Base-by-base conservation (phyloP, 2,797 vertebrate species). In the Takifugu ocellatus region DNA sequence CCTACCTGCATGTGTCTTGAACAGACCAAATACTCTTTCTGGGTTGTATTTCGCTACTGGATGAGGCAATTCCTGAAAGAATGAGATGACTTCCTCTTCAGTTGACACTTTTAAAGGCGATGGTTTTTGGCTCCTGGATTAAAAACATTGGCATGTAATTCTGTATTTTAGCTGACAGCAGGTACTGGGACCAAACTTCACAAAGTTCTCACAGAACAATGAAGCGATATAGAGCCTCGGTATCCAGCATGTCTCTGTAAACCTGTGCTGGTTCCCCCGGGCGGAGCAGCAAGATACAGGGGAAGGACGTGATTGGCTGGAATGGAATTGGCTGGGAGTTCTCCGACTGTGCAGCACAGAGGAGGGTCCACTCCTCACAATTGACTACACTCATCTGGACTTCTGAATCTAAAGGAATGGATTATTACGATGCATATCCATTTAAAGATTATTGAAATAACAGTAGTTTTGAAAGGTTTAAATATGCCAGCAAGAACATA, bases 331-430 rank as follows among this genome's bases (percentile, higher is more conserved):
- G 56, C 7, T 11, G 39, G 2, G 64, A 7, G 26, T 16, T 1
- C 60, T 90, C 65, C 0, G 91, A 83, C 85, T 92, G 90, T 54
- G 87, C 83, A 0, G 64, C 71, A 27, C 97, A 99, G 11, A 95
- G 59, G 29, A 92, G 85, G 0, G 93, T 88, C 94, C 94, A 98
- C 74, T 98, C 95, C 21, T 91, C 93, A 63, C 96, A 99, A 81
- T 98, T 91, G 1, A 96, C 79, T 0, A 61, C 75, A 0, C 86
- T 77, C 77, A 98, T 87, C 44, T 89, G 84, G 29, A 95, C 67
- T 47, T 77, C 90, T 75, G 66, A 74, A 5, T 72, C 88, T 87
- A 39, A 14, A 9, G 44, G n/a, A 2, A 46, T 11, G 5, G 1
- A 5, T 33, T 25, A 21, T 51, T 26, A 1, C 14, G 26, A 4